A percentile compares a stretch with the other conserved stretches of the same genome.
These are phyloP conservation scores for Silvanus unidentatus DNA, from an alignment of 2,888 invertebrate species.

Conservation along the genomic window DNA sequence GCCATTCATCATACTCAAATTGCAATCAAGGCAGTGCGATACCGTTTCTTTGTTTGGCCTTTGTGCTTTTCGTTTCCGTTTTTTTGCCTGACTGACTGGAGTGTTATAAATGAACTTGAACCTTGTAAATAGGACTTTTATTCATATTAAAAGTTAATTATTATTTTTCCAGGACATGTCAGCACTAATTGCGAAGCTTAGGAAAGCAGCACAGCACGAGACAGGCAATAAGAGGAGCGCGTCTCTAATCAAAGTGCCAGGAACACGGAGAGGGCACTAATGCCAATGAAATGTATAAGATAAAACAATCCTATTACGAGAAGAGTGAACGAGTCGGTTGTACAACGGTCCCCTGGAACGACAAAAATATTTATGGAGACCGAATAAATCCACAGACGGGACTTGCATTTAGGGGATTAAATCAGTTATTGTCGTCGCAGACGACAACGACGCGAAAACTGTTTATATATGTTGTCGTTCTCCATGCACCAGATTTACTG, in stretches of 20 bases:
- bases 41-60: constrained; percentile 16
- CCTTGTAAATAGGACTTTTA: background rate
- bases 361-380: constrained; percentile 34
- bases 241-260: constrained; percentile 45
- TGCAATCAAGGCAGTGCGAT: constrained; percentile 36
- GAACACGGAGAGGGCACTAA: constrained; percentile 40
- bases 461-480: constrained; percentile 14
- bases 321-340: constrained; percentile 24
- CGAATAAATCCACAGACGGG: constrained; percentile 30
- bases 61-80: background rate
- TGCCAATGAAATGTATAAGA: constrained; percentile 43
- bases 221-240: constrained; percentile 32
- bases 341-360: constrained; percentile 17
- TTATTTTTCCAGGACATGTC: no score
- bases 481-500: constrained; percentile 3
- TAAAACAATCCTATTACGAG: constrained; percentile 46
- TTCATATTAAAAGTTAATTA: no score
- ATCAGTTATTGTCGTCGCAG: constrained; percentile 27
- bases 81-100: no score
- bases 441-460: background rate
- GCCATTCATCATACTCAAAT: constrained; percentile 46
- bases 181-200: constrained; percentile 36
- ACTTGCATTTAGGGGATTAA: constrained; percentile 33
- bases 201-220: constrained; percentile 35
- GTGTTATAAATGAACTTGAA: background rate